These are phyloP conservation scores for Acrocyrtus sp. DNA, from an alignment of 2,888 invertebrate genomes.

Conservation along the genomic window DNA sequence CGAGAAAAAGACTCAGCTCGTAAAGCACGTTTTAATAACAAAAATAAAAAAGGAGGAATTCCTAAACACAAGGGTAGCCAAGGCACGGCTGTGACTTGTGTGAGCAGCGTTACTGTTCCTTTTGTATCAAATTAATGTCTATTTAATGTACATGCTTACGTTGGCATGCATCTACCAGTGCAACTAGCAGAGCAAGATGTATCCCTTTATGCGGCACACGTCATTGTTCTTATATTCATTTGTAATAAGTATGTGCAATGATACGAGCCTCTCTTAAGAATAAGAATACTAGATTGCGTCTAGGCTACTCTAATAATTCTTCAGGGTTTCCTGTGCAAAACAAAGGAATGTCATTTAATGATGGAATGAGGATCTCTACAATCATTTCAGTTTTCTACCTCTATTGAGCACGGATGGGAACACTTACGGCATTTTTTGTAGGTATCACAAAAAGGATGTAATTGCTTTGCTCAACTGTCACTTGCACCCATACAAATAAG, in stretches of 20 bases:
- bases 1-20: constrained; percentile 40
- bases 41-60: constrained; percentile 47
- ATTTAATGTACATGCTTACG: no score
- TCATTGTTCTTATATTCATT: constrained; percentile 21
- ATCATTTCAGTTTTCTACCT: not conserved
- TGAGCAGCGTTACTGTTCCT: not conserved
- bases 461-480: not conserved
- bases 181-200: not conserved
- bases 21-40: constrained; percentile 47
- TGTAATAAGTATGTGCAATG: constrained; percentile 15
- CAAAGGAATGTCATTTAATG: constrained; percentile 35
- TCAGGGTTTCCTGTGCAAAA: not conserved
- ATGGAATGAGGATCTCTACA: constrained; percentile 39
- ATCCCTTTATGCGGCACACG: not conserved
- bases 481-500: no score
- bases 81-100: not conserved
- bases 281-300: constrained; percentile 25
- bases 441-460: not conserved
- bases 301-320: constrained; percentile 34
- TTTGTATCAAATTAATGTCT: not conserved
- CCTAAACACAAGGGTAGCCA: constrained; percentile 12
- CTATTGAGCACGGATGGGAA: not conserved
- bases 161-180: not conserved
- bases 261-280: constrained; percentile 20
- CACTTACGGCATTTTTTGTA: not conserved